A percentile compares a stretch with the other conserved stretches of the same genome.
Evolutionary conservation across 2,888 invertebrate genomes (phyloP).

Genomic region (Phyllotreta cruciferae): DNA sequence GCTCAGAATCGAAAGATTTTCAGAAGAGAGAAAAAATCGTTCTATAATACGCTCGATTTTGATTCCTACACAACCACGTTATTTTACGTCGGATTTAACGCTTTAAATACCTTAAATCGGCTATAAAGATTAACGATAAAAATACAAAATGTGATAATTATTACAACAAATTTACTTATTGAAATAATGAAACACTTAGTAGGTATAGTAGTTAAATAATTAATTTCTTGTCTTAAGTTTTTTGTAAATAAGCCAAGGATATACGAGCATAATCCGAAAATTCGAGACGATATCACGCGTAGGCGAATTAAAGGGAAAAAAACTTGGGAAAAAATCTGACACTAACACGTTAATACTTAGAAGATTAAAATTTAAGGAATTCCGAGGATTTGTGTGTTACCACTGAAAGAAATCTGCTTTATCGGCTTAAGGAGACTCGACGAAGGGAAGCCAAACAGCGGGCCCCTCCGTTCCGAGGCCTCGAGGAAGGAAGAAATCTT

Average conservation of each 20-base stretch:
- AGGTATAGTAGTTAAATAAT: too few species aligned
- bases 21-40: conserved; percentile 28
- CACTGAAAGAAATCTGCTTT: conserved; percentile 48
- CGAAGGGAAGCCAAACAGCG: conserved; percentile 45
- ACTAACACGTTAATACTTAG: conserved; percentile 24
- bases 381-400: conserved; percentile 45
- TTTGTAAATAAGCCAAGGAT: neutral
- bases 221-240: too few species aligned
- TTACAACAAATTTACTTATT: neutral
- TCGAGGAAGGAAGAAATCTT: conserved; percentile 27
- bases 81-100: conserved; percentile 13
- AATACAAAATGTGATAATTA: neutral
- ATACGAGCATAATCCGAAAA: conserved; percentile 17
- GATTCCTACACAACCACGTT: neutral
- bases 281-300: conserved; percentile 18
- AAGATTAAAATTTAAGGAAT: conserved; percentile 32
- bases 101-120: conserved; percentile 1
- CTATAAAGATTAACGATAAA: neutral
- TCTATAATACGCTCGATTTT: conserved; percentile 2
- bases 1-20: conserved; percentile 10
- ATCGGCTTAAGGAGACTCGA: conserved; percentile 45
- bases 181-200: too few species aligned
- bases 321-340: conserved; percentile 23
- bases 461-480: conserved; percentile 35
- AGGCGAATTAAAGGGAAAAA: conserved; percentile 17